A percentile compares a stretch with the other conserved stretches of the same genome.
Evolutionary conservation across 2,113 vertebrate species (phyloP).

Genomic region (Nesogale talazaci): DNA sequence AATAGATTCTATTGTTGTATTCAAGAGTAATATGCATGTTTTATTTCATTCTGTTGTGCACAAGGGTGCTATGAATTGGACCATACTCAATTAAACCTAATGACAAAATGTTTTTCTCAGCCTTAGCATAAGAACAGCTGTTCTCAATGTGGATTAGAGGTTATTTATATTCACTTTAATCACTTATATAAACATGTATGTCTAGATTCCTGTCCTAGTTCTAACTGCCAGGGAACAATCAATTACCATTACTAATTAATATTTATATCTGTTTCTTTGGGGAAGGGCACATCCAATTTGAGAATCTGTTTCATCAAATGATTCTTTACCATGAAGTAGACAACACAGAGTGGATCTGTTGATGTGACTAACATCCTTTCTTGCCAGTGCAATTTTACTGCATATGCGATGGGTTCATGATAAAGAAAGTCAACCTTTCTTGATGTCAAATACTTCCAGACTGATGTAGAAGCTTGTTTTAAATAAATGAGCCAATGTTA

Average conservation of each 20-base stretch:
- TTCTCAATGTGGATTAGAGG: slow-evolving; percentile 50
- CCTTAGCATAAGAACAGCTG: slow-evolving; percentile 62
- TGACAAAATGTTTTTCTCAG: slow-evolving; percentile 20
- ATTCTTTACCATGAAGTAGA: slow-evolving; percentile 49
- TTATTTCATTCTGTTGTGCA: too few relatives aligned
- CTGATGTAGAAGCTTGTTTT: slow-evolving; percentile 38
- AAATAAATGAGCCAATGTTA: slow-evolving; percentile 6
- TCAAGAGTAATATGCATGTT: slow-evolving; percentile 24
- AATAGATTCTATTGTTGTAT: slow-evolving; percentile 26
- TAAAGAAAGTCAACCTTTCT: slow-evolving; percentile 38
- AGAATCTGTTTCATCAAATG: slow-evolving; percentile 39
- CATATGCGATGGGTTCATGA: slow-evolving; percentile 8
- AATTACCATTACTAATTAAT: slow-evolving; percentile 72
- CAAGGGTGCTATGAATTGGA: too few relatives aligned
- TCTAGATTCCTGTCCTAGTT: slow-evolving; percentile 64
- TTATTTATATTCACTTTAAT: slow-evolving; percentile 71
- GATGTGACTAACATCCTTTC: slow-evolving; percentile 15
- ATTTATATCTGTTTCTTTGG: slow-evolving; percentile 69
- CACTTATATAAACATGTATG: slow-evolving; percentile 70
- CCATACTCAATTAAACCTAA: too few relatives aligned
- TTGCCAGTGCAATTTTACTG: background rate
- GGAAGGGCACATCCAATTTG: slow-evolving; percentile 53
- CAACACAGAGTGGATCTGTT: background rate
- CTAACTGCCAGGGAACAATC: slow-evolving; percentile 60
- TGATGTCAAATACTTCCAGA: slow-evolving; percentile 43